phyloP scores from a whole-genome alignment of 2,888 invertebrate species.

The Sarcophaga subvicina region DNA sequence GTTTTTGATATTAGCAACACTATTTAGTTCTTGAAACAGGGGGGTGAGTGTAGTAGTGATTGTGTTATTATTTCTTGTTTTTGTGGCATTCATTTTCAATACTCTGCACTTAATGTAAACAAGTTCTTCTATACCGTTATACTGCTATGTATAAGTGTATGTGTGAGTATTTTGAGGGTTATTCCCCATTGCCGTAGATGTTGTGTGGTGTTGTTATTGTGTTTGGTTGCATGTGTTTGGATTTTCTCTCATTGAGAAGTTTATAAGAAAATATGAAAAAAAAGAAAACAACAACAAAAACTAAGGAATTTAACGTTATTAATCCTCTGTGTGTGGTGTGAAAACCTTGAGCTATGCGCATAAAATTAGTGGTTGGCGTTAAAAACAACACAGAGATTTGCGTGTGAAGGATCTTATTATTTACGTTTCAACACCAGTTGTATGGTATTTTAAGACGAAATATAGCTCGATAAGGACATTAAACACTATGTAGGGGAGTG shows the following conservation, averaged over 20 bases:
- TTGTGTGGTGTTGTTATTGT: neutral
- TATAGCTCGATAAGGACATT: too few relatives aligned
- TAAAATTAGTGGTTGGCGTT: neutral
- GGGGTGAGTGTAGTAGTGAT: neutral
- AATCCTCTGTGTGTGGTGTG: neutral
- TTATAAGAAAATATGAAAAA: neutral
- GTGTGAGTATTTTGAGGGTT: constrained; percentile 48
- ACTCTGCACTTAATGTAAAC: constrained; percentile 58
- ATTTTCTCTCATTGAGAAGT: neutral
- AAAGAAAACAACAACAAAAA: neutral
- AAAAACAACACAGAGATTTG: neutral
- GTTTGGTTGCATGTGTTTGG: neutral
- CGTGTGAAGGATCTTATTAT: neutral
- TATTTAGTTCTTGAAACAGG: too few relatives aligned
- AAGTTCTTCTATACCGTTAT: constrained; percentile 35
- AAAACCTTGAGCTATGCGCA: neutral
- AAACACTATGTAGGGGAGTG: too few relatives aligned
- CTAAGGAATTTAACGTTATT: neutral
- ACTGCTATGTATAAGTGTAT: neutral
- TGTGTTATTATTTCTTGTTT: constrained; percentile 21
- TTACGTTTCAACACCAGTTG: neutral
- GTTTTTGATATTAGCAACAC: too few relatives aligned
- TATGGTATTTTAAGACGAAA: too few relatives aligned
- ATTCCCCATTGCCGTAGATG: neutral
- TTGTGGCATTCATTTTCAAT: constrained; percentile 42